A percentile compares a stretch with the other conserved stretches of the same genome.
phyloP scores from a whole-genome alignment of 1,140 invertebrate species.

The Drosophila sulfurigaster region DNA sequence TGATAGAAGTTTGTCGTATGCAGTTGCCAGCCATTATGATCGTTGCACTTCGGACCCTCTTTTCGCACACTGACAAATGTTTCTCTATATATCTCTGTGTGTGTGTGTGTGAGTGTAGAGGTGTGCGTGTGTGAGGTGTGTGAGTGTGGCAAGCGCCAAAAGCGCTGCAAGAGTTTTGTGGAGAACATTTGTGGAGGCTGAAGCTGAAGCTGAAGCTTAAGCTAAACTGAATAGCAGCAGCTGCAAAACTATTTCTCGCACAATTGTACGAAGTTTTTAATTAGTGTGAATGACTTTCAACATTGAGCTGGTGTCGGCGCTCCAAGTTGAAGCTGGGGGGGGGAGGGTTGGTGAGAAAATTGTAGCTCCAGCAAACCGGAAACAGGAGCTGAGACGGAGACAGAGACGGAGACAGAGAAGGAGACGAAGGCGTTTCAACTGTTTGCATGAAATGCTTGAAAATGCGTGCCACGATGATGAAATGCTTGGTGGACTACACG shows the following conservation, averaged over 20 bases:
- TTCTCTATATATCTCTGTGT: background rate
- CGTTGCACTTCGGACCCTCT: slow-evolving; percentile 36
- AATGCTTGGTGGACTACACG: slow-evolving; percentile 23
- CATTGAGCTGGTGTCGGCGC: slow-evolving; percentile 61
- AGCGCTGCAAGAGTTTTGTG: slow-evolving; percentile 31
- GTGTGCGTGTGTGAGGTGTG: slow-evolving; percentile 16
- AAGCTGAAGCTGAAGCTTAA: slow-evolving; percentile 18
- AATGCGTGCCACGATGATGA: slow-evolving; percentile 60
- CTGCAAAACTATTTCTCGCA: slow-evolving; percentile 81
- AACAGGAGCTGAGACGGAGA: background rate
- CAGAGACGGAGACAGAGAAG: too few relatives aligned
- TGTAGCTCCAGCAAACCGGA: slow-evolving; percentile 2
- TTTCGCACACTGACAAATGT: too few relatives aligned
- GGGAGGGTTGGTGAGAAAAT: background rate
- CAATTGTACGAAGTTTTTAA: slow-evolving; percentile 84
- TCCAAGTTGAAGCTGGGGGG: slow-evolving; percentile 28
- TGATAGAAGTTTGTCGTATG: slow-evolving; percentile 41
- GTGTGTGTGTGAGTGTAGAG: slow-evolving; percentile 14
- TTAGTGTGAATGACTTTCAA: slow-evolving; percentile 84
- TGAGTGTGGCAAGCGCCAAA: slow-evolving; percentile 27
- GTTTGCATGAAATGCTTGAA: slow-evolving; percentile 72
- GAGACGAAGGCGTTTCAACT: slow-evolving; percentile 35
- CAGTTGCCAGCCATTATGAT: slow-evolving; percentile 37
- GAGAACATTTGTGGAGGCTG: slow-evolving; percentile 1
- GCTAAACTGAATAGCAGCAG: slow-evolving; percentile 63